These are phyloP conservation scores for Syngnathus typhle DNA, from an alignment of 2,113 vertebrate species.

Conservation along the genomic window DNA sequence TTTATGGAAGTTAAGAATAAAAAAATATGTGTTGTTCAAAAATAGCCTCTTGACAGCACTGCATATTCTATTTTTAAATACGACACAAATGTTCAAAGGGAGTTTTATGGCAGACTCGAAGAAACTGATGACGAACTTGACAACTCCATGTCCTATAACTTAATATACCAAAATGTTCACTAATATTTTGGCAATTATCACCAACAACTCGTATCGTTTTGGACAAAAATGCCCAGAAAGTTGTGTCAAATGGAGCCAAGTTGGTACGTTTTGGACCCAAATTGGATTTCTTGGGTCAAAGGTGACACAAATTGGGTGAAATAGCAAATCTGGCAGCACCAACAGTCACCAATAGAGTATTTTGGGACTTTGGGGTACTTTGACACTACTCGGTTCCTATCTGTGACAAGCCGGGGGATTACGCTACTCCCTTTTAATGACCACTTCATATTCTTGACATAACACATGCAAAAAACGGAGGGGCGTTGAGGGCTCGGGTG, in stretches of 20 bases:
- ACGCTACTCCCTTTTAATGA: not conserved
- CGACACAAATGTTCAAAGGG: not conserved
- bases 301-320: not conserved
- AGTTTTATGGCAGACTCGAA: not conserved
- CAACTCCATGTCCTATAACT: not conserved
- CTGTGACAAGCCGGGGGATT: too few species aligned
- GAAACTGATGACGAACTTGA: not conserved
- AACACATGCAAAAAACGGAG: constrained; percentile 26
- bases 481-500: constrained; percentile 17
- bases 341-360: too few species aligned
- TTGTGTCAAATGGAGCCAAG: too few species aligned
- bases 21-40: not conserved
- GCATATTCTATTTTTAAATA: not conserved
- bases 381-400: too few species aligned
- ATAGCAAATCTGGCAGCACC: not conserved
- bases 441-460: not conserved
- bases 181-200: not conserved
- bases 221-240: too few species aligned
- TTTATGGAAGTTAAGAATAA: not conserved
- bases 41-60: not conserved
- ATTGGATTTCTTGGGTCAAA: too few species aligned
- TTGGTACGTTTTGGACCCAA: too few species aligned
- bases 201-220: too few species aligned
- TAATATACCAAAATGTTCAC: not conserved
- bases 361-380: too few species aligned